These are phyloP conservation scores for Neuroscelio doddi DNA, from an alignment of 2,888 invertebrate genomes.

Conservation along the genomic window DNA sequence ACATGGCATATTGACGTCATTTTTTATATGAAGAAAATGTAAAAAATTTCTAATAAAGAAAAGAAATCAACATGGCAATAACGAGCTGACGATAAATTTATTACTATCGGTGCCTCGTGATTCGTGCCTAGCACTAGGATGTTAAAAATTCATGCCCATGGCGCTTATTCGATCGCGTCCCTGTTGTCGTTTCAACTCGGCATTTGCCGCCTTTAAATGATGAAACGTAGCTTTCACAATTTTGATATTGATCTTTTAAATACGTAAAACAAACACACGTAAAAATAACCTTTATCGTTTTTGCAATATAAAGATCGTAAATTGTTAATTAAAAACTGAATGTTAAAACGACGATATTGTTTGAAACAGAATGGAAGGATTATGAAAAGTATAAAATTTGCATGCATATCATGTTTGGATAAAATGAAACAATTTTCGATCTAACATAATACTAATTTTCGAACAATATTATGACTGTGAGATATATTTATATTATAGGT, in stretches of 20 bases:
- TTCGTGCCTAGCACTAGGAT: slow-evolving; percentile 1
- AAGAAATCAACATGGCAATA: slow-evolving; percentile 28
- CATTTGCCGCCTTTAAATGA: slow-evolving; percentile 16
- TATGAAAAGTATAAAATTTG: too few relatives aligned
- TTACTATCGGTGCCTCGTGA: slow-evolving; percentile 12
- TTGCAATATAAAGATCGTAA: too few relatives aligned
- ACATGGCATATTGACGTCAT: not conserved
- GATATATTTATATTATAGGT: too few relatives aligned
- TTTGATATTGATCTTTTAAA: slow-evolving; percentile 28
- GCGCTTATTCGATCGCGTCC: slow-evolving; percentile 27
- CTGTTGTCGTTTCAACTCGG: slow-evolving; percentile 14
- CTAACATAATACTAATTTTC: too few relatives aligned
- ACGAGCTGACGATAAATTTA: slow-evolving; percentile 26
- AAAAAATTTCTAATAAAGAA: slow-evolving; percentile 17
- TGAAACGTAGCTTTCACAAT: slow-evolving; percentile 30
- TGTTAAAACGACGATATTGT: too few relatives aligned
- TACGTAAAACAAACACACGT: slow-evolving; percentile 10
- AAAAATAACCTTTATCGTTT: not conserved
- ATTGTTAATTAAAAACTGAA: too few relatives aligned
- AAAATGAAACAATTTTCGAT: too few relatives aligned
- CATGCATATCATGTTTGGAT: too few relatives aligned
- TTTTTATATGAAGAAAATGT: slow-evolving; percentile 1
- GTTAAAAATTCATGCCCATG: slow-evolving; percentile 30
- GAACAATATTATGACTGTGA: too few relatives aligned
- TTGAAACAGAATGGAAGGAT: too few relatives aligned